Evolutionary conservation across 92 coral and sea anemone genomes (phyloP), one percentile per base, ranked within the genome.

Genomic region (Diadumene lineata): DNA sequence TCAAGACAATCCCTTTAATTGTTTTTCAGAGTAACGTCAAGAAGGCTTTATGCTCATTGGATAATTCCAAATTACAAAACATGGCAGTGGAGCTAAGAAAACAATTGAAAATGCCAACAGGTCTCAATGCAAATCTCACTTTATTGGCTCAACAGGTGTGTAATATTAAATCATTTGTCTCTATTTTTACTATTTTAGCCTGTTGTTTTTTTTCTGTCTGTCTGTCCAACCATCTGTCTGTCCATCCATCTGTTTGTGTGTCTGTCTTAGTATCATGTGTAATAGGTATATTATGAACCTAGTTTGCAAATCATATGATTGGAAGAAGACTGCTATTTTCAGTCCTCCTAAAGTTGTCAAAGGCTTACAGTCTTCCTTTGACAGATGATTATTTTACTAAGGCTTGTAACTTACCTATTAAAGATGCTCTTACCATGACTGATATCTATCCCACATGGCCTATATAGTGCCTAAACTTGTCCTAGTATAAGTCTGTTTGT

Each of bases 21-120:
- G 34, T 51, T 62, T 43, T 61, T 21, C 69, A 90, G 97, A 78
- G 73, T 44, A 83, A 84, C 22, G 83, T 91, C 11, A 79, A 82
- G 51, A 68, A 69, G 18, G 88, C 97, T 4, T 26, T 91, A 16
- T 91, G 97, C 43, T 61, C 76, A 13, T 79, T 91, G 44, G 87
- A 66, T n/a, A 56, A 64, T 43, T 43, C 82, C 22, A 72, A 79
- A 32, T 77, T 91, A 19, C 86, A 66, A 50, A 60, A 79, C 16
- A 74, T 91, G 11, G 84, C 79, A 27, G 68, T 18, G 19, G 97
- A 91, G 29, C 77, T 91, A 0, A 89, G 80, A 57, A 69, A 65
- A 21, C 97, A 91, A 77, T 38, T 88, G 1, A 60, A 56, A 10
- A 74, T 81, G 80, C 97, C 97, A 50, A 74, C 62, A 51, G 23